phyloP scores from a whole-genome alignment of 2,888 invertebrate genomes.

The Trimorus sp. region DNA sequence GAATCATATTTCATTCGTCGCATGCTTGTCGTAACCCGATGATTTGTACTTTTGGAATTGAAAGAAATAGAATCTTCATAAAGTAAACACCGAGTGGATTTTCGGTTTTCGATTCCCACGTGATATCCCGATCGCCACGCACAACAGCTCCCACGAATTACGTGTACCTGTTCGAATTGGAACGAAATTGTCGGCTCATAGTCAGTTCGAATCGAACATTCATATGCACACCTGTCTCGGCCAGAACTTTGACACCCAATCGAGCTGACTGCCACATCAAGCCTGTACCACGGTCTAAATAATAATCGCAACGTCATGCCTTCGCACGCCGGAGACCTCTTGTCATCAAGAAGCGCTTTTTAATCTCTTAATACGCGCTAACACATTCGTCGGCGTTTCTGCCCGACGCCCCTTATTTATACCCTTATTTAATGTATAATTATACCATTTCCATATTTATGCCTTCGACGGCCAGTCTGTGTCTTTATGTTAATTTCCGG shows the following conservation, averaged over 20 bases:
- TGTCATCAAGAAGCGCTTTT: slow-evolving; percentile 60
- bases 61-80: slow-evolving; percentile 48
- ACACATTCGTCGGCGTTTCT: slow-evolving; percentile 27
- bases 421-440: slow-evolving; percentile 45
- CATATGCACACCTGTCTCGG: slow-evolving; percentile 55
- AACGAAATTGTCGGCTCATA: slow-evolving; percentile 47
- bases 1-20: slow-evolving; percentile 42
- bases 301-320: slow-evolving; percentile 57
- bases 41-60: slow-evolving; percentile 51
- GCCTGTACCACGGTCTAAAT: slow-evolving; percentile 42
- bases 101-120: slow-evolving; percentile 3
- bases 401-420: slow-evolving; percentile 41
- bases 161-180: slow-evolving; percentile 26
- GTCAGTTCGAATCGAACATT: slow-evolving; percentile 48
- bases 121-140: slow-evolving; percentile 5
- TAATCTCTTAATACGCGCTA: slow-evolving; percentile 57
- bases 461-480: slow-evolving; percentile 2
- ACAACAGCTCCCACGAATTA: slow-evolving; percentile 32
- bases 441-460: slow-evolving; percentile 52
- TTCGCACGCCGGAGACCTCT: slow-evolving; percentile 43
- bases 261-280: slow-evolving; percentile 22
- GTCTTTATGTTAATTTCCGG: slow-evolving; percentile 10
- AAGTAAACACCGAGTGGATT: slow-evolving; percentile 21
- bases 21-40: slow-evolving; percentile 31
- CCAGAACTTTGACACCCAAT: slow-evolving; percentile 58